Base-by-base conservation (phyloP, 2,888 invertebrate genomes). In the Clivina fossor region DNA sequence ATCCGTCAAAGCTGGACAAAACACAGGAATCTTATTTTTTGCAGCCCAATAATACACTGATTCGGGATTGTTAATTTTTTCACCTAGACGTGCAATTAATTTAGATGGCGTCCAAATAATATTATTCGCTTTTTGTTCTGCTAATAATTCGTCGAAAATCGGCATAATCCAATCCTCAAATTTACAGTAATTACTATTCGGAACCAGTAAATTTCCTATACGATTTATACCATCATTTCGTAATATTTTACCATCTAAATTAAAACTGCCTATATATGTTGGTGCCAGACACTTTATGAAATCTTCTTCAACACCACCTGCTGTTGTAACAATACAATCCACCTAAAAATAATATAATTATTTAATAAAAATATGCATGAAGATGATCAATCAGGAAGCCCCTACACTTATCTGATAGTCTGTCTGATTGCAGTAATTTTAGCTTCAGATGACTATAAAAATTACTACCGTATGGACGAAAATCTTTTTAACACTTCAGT, bases 101-200 rank as follows among this genome's bases (percentile, higher is more conserved):
- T 86, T 90, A 9, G 93, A 93, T 0, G 99, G 99, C 2, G 93
- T 90, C 98, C 99, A 99, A 1, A 89, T 69, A 0, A 74, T 77
- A 2, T 82, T 80, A 61, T 85, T 82, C 56, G 80, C 76, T 51
- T 84, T 83, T 72, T 99, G 98, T 69, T 98, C 95, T 33, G 81
- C 75, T 4, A 97, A 71, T 89, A 99, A 90, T 71, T 88, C 83
- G 68, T 97, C 90, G 2, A 99, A 78, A 59, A 93, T 79, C 0
- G 99, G 99, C 76, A 90, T 92, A 0, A 96, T 80, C 98, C 98
- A 99, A 68, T 95, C 91, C 74, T 99, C 97, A 76, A 99, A 99
- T 64, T 85, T 81, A 69, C 98, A 98, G 72, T 99, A 99, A 75
- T 99, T 99, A 66, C 94, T 88, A 76, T 99, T 99, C 1, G 99